These are phyloP conservation scores for Melitaea cinxia DNA, from an alignment of 1,140 invertebrate species.

Conservation along the genomic window DNA sequence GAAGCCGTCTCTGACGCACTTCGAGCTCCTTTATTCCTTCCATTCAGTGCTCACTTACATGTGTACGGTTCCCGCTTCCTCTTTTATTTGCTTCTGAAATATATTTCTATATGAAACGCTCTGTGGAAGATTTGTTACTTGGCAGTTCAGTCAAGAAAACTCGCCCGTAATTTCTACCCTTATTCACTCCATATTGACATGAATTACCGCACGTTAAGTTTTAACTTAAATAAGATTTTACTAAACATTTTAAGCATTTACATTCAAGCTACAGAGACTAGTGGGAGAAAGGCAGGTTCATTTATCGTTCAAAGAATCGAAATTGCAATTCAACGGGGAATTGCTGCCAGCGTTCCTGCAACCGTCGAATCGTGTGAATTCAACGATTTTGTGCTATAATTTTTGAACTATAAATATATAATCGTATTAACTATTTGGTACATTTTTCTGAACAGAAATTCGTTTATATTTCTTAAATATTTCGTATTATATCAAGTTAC, in stretches of 20 bases:
- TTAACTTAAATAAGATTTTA: background rate
- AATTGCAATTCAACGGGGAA: too few species aligned
- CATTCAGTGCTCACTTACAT: conserved; percentile 22
- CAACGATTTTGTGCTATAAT: too few species aligned
- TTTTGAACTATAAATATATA: too few species aligned
- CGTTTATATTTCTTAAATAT: too few species aligned
- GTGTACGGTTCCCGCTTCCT: conserved; percentile 17
- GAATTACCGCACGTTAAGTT: background rate
- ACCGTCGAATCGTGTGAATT: too few species aligned
- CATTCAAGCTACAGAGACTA: background rate
- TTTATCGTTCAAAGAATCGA: background rate
- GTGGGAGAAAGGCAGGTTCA: background rate
- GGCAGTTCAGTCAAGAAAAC: background rate
- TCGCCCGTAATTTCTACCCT: conserved; percentile 2
- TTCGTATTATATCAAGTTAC: too few species aligned
- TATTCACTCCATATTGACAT: conserved; percentile 5
- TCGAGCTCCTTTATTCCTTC: conserved; percentile 1
- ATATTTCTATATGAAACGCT: conserved; percentile 14
- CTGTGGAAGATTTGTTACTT: conserved; percentile 14
- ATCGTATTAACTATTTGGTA: too few species aligned
- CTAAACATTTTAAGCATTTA: background rate
- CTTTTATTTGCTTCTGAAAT: conserved; percentile 19
- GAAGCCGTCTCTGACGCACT: conserved; percentile 18
- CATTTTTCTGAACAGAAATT: too few species aligned
- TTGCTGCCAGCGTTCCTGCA: too few species aligned